A percentile compares a stretch with the other conserved stretches of the same genome.
Evolutionary conservation across 1,140 invertebrate species (phyloP).

Genomic region (Brachionus plicatilis): DNA sequence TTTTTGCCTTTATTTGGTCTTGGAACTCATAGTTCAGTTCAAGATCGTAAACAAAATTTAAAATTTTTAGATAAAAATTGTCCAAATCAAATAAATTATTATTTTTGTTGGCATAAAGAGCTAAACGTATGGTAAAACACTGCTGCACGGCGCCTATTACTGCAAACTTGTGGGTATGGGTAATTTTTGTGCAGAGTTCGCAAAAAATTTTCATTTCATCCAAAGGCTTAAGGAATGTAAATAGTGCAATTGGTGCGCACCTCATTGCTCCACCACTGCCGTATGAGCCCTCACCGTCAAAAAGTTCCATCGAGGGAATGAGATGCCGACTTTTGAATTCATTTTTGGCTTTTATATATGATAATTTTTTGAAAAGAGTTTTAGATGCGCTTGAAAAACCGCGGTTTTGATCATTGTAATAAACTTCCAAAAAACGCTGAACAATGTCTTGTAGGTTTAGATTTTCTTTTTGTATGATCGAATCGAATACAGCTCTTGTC

Average conservation of each 20-base stretch:
- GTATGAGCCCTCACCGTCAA: slow-evolving; percentile 67
- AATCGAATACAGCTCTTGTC: slow-evolving; percentile 64
- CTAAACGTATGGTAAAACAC: slow-evolving; percentile 51
- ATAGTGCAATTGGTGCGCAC: slow-evolving; percentile 66
- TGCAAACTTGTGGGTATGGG: slow-evolving; percentile 65
- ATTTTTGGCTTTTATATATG: slow-evolving; percentile 44
- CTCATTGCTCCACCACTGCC: slow-evolving; percentile 74
- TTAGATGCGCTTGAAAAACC: slow-evolving; percentile 65
- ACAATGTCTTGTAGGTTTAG: slow-evolving; percentile 53
- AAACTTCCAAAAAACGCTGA: slow-evolving; percentile 64
- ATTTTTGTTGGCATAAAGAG: slow-evolving; percentile 45
- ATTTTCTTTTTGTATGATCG: slow-evolving; percentile 62
- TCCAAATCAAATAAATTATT: slow-evolving; percentile 45
- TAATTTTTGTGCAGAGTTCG: slow-evolving; percentile 59
- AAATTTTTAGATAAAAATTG: slow-evolving; percentile 60
- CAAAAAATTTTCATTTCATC: slow-evolving; percentile 16
- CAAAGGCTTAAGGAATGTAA: slow-evolving; percentile 54
- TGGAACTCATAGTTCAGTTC: slow-evolving; percentile 55
- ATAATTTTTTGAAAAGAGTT: slow-evolving; percentile 64
- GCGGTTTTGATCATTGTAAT: slow-evolving; percentile 62
- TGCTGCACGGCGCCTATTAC: slow-evolving; percentile 65
- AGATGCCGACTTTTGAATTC: slow-evolving; percentile 62
- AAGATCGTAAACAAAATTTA: slow-evolving; percentile 61
- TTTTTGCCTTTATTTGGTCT: background rate
- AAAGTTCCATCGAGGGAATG: slow-evolving; percentile 65